Evolutionary conservation across 2,113 vertebrate genomes (phyloP).

Genomic region (Centropristis striata): DNA sequence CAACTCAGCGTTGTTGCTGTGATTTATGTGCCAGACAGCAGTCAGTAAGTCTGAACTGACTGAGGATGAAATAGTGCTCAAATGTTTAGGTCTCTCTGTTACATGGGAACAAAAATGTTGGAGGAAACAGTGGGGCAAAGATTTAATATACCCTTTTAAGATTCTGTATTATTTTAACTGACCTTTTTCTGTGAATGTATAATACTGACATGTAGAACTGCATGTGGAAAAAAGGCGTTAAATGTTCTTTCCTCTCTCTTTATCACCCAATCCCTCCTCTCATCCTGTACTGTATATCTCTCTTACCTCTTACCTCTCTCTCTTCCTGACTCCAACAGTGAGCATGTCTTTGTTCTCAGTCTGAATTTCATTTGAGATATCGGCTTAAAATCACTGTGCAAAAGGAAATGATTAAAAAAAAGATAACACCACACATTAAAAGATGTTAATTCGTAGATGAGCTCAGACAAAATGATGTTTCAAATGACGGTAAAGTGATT

Average conservation of each 20-base stretch:
- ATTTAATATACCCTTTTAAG: not conserved
- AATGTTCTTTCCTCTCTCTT: not conserved
- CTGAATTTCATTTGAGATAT: not conserved
- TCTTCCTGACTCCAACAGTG: not conserved
- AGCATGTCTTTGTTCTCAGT: slow-evolving; percentile 25
- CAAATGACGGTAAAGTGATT: slow-evolving; percentile 14
- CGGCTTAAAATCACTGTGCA: slow-evolving; percentile 4
- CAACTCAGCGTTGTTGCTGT: not conserved
- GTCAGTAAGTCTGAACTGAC: not conserved
- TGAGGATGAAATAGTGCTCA: slow-evolving; percentile 20
- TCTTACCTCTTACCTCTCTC: too few species aligned
- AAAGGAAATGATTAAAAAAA: slow-evolving; percentile 35
- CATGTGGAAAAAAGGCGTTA: not conserved
- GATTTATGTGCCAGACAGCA: not conserved
- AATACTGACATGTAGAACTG: not conserved
- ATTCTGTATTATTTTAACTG: not conserved
- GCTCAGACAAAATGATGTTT: slow-evolving; percentile 38
- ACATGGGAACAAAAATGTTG: not conserved
- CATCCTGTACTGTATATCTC: not conserved
- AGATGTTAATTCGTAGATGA: slow-evolving; percentile 29
- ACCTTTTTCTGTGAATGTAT: not conserved
- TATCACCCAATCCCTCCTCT: not conserved
- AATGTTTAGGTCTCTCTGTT: not conserved
- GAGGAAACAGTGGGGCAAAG: not conserved
- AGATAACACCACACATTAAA: slow-evolving; percentile 4